Conservation (phyloP, 1,140 invertebrate species). For the Hydropsyche tenuis region DNA sequence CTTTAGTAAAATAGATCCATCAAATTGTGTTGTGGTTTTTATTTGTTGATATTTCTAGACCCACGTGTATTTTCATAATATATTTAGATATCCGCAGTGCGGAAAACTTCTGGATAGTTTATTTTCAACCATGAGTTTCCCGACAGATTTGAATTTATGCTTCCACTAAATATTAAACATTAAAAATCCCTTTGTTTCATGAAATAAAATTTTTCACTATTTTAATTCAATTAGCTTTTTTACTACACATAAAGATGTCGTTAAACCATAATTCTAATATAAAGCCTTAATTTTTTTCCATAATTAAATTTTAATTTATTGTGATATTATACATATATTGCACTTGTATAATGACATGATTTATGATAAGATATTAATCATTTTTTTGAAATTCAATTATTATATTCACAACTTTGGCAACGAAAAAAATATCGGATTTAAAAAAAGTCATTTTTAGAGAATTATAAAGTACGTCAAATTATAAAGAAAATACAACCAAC, state of each 20-base stretch:
- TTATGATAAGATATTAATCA: neutral
- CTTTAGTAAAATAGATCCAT: neutral
- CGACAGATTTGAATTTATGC: too few species aligned
- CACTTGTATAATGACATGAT: neutral
- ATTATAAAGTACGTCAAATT: too few species aligned
- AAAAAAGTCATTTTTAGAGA: too few species aligned
- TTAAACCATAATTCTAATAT: neutral
- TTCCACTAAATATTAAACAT: too few species aligned
- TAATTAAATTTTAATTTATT: neutral
- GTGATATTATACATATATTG: neutral
- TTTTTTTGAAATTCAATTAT: neutral
- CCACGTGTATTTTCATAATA: conserved; percentile 12
- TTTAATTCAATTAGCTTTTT: too few species aligned
- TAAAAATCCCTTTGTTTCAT: too few species aligned
- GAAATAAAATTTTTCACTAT: too few species aligned
- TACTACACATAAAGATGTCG: neutral
- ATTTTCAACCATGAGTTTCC: neutral
- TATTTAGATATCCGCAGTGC: conserved; percentile 5
- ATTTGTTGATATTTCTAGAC: conserved; percentile 3
- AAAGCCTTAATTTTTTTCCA: too few species aligned
- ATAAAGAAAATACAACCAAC: neutral
- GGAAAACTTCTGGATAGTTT: neutral
- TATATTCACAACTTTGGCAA: too few species aligned
- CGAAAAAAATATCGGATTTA: too few species aligned
- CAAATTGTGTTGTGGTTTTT: neutral